These are phyloP conservation scores for Metacarcinus magister DNA, from an alignment of 2,888 invertebrate genomes.

Conservation along the genomic window DNA sequence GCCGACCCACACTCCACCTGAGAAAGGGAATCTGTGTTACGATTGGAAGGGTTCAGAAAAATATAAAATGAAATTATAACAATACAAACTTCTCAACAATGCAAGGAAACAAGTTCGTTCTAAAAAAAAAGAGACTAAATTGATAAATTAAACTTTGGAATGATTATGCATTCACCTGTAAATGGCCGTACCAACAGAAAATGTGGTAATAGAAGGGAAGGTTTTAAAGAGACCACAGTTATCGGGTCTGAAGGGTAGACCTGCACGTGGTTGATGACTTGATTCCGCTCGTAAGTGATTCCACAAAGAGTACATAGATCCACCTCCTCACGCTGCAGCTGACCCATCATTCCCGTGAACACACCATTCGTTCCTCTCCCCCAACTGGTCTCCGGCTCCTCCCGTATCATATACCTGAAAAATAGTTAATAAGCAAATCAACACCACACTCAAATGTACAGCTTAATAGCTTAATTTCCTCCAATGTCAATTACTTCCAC, in stretches of 20 bases:
- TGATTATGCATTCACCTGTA: neutral
- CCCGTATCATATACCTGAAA: neutral
- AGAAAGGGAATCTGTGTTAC: neutral
- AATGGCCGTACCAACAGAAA: neutral
- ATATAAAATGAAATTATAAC: neutral
- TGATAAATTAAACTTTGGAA: too few relatives aligned
- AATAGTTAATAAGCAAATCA: neutral
- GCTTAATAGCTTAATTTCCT: too few relatives aligned
- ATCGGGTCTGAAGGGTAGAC: neutral
- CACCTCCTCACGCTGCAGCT: constrained; percentile 1
- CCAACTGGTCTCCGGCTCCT: constrained; percentile 5
- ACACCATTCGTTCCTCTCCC: neutral
- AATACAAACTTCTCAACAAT: neutral
- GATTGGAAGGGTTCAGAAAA: neutral
- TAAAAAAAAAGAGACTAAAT: too few relatives aligned
- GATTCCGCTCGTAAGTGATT: neutral
- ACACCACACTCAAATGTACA: too few relatives aligned
- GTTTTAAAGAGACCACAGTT: neutral
- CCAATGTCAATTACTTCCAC: too few relatives aligned
- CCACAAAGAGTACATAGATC: constrained; percentile 9
- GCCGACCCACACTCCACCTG: neutral
- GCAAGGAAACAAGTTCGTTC: neutral
- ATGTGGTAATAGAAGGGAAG: neutral
- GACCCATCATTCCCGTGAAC: neutral
- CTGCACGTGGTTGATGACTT: neutral